Evolutionary conservation across 2,797 vertebrate species (phyloP), one percentile per base, ranked within the genome.

Genomic region (Anabas testudineus): DNA sequence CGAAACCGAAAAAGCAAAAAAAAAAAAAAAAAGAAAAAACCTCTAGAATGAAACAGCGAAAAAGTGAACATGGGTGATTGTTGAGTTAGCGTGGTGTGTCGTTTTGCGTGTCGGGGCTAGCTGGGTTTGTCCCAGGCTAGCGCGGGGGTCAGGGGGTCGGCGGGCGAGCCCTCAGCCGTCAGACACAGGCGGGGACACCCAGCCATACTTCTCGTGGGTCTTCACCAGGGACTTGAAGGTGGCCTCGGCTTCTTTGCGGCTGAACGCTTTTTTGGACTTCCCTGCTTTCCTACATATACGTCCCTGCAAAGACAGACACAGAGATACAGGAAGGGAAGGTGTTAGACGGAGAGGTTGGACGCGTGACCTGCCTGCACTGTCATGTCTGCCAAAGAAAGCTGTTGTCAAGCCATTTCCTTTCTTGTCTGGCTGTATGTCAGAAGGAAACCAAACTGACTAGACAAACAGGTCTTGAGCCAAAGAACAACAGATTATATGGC

Each of bases 211-310:
- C 94, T 99, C 98, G 45, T 99, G 98, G 91, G 98, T 99, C 94
- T 99, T 99, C 95, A 99, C 98, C 94, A 99, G 92, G 84, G 97
- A 99, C 95, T 99, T 99, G 90, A 99, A 99, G 69, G 98, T 99
- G 67, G 98, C 98, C 91, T 99, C 98, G 0, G 98, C 98, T 91
- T 99, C 98, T 89, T 99, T 99, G 70, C 97, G 97, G 84, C 97
- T 99, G 94, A 99, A 99, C 26, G 98, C 97, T 88, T 99, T 99
- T 97, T 99, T 99, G 83, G 97, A 98, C 90, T 99, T 99, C 80
- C 98, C 97, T 39, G 97, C 95, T 96, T 99, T 99, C 90, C 98
- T 96, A 84, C 97, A 99, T 94, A 99, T 99, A 54, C 98, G 97
- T 30, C 98, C 98, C 98, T 99, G 92, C 3, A 51, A 69, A 67